Conservation (phyloP, 2,888 invertebrate species). For the Tanypteryx hageni region DNA sequence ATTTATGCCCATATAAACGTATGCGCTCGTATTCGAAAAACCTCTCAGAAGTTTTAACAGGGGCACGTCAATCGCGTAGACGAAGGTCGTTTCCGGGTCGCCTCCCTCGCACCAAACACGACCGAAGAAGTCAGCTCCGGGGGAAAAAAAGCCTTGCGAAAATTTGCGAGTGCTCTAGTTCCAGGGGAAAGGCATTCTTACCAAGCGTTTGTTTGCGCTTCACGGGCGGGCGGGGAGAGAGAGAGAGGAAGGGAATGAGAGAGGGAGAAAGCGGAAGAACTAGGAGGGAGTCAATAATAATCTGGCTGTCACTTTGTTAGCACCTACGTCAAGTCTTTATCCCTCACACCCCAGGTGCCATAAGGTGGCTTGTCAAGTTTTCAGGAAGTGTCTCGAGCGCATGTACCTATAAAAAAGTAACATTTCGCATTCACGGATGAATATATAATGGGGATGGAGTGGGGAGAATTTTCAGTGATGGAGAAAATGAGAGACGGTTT, state of each 20-base stretch:
- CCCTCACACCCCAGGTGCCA: background rate
- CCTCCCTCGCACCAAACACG: background rate
- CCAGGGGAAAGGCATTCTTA: background rate
- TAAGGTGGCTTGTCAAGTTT: background rate
- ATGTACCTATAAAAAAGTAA: background rate
- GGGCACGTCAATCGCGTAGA: background rate
- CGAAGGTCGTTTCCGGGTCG: slow-evolving; percentile 22
- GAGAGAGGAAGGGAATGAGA: background rate
- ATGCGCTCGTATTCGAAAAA: background rate
- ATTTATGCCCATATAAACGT: background rate
- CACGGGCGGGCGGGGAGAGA: background rate
- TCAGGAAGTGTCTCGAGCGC: background rate
- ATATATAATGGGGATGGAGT: background rate
- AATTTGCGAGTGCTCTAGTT: background rate
- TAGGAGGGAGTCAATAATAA: slow-evolving; percentile 52
- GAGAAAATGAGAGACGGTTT: background rate
- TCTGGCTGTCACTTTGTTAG: slow-evolving; percentile 41
- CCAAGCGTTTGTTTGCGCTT: background rate
- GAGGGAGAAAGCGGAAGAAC: background rate
- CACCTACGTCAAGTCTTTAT: slow-evolving; percentile 29
- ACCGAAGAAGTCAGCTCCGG: too few relatives aligned
- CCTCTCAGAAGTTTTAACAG: background rate
- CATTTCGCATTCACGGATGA: background rate
- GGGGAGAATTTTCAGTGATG: background rate
- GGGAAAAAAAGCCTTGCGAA: background rate